Evolutionary conservation across 2,888 invertebrate species (phyloP), one percentile per base, ranked within the genome.

Genomic region (Eristalis intricaria): DNA sequence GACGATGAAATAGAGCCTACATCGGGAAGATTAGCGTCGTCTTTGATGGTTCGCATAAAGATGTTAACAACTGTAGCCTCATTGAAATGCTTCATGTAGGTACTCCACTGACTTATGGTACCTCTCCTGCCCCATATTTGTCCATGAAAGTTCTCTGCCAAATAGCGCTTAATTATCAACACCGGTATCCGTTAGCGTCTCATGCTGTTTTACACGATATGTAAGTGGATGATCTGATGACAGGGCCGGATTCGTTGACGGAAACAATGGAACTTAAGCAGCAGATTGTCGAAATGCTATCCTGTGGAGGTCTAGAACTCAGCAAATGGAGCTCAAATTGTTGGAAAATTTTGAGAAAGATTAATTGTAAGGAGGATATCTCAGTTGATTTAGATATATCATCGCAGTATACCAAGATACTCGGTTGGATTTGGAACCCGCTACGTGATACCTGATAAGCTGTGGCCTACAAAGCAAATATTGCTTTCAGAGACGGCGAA

Each of bases 21-120:
- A 35, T 88, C 22, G 70, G 82, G 0, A 89, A 88, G 40, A 61
- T 88, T n/a, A 43, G 83, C 15, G 1, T 64, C 4, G 64, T 64
- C 19, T 38, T 38, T 35, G 38, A 64, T 64, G 64, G 64, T 7
- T 56, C 56, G 7, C 8, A 56, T 58, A 58, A 58, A 19, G 23
- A 58, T 58, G 19, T n/a, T 5, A 69, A 19, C 7, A 71, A 73
- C 32, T 73, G 64, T 64, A 32, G 50, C 32, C 73, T 60, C 15
- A 70, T 38, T 60, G 38, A 70, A 40, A 60, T 40, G 58, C 58
- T 66, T 26, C 2, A 26, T 26, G 26, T 26, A 26, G 26, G 26
- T 26, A 26, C 26, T 26, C 26, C 26, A 2, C 26, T 26, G 69
- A 35, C 19, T n/a, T n/a, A n/a, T n/a, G n/a, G n/a, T n/a, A n/a